Conservation (phyloP, 2,113 vertebrate species). For the Istiophorus platypterus region DNA sequence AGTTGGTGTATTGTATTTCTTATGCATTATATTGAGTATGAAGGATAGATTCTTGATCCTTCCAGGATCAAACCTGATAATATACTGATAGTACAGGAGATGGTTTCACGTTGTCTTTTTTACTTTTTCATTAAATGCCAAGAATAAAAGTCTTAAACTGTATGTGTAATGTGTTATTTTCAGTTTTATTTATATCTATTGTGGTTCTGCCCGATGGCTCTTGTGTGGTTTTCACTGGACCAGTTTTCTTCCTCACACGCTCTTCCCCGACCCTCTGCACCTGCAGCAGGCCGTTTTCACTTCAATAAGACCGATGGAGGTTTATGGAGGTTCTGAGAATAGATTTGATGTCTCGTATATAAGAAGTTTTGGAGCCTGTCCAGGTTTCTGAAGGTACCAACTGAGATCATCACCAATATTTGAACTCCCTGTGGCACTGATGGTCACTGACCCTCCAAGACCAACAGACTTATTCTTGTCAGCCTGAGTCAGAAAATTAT, state of each 20-base stretch:
- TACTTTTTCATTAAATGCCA: no score
- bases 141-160: background rate
- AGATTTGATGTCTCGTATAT: background rate
- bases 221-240: no score
- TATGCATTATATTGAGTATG: no score
- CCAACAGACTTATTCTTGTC: slow-evolving; percentile 44
- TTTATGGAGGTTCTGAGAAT: slow-evolving; percentile 25
- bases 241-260: no score
- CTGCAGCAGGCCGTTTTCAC: no score
- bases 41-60: no score
- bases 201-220: slow-evolving; percentile 45
- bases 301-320: no score
- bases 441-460: slow-evolving; percentile 44
- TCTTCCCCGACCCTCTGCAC: no score
- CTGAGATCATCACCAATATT: slow-evolving; percentile 10
- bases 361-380: slow-evolving; percentile 63
- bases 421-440: slow-evolving; percentile 40
- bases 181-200: slow-evolving; percentile 1
- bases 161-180: background rate
- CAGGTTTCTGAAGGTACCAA: slow-evolving; percentile 75
- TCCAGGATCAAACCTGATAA: no score
- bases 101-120: no score
- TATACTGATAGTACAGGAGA: no score
- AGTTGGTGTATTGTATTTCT: no score
- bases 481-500: slow-evolving; percentile 46